These are phyloP conservation scores for Euura lappo DNA, from an alignment of 1,140 invertebrate genomes.

Conservation along the genomic window DNA sequence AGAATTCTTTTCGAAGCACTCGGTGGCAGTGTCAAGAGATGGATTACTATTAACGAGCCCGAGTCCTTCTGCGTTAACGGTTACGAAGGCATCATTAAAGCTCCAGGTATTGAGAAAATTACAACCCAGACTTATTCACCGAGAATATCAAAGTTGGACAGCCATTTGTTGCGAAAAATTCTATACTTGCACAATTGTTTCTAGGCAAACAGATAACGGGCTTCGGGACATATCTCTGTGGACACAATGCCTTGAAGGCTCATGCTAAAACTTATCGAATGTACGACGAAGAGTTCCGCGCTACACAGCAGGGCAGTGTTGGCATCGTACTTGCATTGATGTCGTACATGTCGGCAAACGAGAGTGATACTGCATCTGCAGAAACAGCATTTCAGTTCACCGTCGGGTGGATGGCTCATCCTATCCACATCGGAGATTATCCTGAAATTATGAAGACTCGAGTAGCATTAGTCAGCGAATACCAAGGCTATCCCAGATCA, in stretches of 20 bases:
- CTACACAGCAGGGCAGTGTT: not conserved
- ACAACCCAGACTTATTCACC: not conserved
- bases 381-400: not conserved
- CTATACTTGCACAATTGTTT: constrained; percentile 10
- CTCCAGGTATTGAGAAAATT: constrained; percentile 22
- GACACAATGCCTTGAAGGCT: constrained; percentile 61
- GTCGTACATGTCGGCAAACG: not conserved
- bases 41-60: constrained; percentile 24
- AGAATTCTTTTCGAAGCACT: constrained; percentile 25
- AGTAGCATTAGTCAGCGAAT: constrained; percentile 55
- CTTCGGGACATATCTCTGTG: constrained; percentile 59
- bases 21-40: constrained; percentile 30
- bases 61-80: constrained; percentile 36
- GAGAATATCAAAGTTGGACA: not conserved
- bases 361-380: not conserved
- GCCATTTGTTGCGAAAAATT: no score
- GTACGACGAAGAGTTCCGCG: not conserved
- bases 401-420: not conserved
- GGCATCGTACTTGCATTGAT: not conserved
- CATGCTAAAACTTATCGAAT: constrained; percentile 56
- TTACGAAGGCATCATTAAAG: constrained; percentile 31
- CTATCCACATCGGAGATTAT: constrained; percentile 34
- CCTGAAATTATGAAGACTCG: constrained; percentile 52
- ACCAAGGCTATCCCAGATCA: constrained; percentile 55
- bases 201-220: constrained; percentile 53